Percentiles rank a stretch among this genome's conserved stretches.
These are phyloP conservation scores for Zaprionus lineosus DNA, from an alignment of 2,888 invertebrate species.

Conservation along the genomic window DNA sequence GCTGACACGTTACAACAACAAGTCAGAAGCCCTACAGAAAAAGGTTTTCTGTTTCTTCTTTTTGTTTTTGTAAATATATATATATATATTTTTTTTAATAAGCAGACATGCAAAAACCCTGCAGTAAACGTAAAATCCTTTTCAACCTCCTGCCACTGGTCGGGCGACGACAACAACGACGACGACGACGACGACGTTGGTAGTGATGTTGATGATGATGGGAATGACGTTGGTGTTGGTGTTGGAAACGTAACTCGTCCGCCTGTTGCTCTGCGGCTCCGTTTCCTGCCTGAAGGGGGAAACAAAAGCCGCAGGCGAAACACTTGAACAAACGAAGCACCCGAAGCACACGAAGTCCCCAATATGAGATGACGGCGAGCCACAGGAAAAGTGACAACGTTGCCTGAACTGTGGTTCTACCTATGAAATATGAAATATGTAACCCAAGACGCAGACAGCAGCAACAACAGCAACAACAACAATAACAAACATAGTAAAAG, in stretches of 20 bases:
- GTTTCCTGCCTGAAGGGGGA: conserved; percentile 51
- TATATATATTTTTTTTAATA: conserved; percentile 50
- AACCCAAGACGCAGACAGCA: conserved; percentile 64
- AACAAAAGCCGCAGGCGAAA: conserved; percentile 59
- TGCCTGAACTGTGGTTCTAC: conserved; percentile 36
- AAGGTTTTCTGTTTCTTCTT: conserved; percentile 33
- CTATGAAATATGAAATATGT: conserved; percentile 75
- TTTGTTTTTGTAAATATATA: no score
- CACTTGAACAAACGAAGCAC: conserved; percentile 69
- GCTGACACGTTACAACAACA: conserved; percentile 51
- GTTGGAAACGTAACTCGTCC: conserved; percentile 36
- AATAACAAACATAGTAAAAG: conserved; percentile 14
- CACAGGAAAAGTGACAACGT: conserved; percentile 47
- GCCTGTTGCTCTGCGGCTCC: conserved; percentile 51
- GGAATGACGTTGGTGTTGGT: conserved; percentile 35
- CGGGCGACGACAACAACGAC: conserved; percentile 25
- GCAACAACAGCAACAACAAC: conserved; percentile 19
- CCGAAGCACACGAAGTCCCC: conserved; percentile 31
- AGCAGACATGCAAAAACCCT: conserved; percentile 35
- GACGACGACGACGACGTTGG: conserved; percentile 7
- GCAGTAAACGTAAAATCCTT: conserved; percentile 53
- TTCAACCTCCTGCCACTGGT: conserved; percentile 34
- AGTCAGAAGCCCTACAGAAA: conserved; percentile 51
- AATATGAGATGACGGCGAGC: conserved; percentile 31
- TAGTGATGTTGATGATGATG: background rate